A percentile compares a stretch with the other conserved stretches of the same genome.
Conservation (phyloP, 2,888 invertebrate species). For the Ochropacha duplaris region DNA sequence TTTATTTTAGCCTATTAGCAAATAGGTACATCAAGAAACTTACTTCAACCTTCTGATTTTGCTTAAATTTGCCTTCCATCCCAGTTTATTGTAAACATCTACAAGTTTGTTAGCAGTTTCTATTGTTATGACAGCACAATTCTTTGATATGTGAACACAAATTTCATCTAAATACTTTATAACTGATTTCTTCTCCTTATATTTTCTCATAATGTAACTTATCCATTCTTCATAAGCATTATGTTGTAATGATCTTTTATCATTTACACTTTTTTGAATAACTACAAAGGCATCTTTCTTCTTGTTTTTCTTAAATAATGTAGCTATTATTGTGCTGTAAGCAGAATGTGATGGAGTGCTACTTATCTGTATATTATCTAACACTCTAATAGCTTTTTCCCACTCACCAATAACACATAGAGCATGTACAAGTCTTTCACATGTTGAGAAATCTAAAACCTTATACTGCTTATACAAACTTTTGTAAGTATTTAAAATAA, state of each 20-base stretch:
- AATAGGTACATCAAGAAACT: constrained; percentile 17
- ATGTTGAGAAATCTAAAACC: constrained; percentile 83
- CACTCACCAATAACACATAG: constrained; percentile 86
- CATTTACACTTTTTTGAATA: constrained; percentile 79
- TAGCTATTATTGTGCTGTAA: constrained; percentile 79
- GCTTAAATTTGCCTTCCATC: constrained; percentile 58
- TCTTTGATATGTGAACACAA: constrained; percentile 77
- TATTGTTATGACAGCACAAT: constrained; percentile 60
- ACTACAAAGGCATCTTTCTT: constrained; percentile 83
- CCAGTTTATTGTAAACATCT: constrained; percentile 48
- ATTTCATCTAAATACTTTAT: constrained; percentile 80
- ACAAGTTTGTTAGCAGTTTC: constrained; percentile 51
- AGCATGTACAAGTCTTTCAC: constrained; percentile 84
- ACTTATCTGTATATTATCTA: constrained; percentile 82
- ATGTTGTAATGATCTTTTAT: constrained; percentile 66
- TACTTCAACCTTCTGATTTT: constrained; percentile 59
- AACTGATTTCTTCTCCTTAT: constrained; percentile 56
- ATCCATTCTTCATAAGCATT: constrained; percentile 81
- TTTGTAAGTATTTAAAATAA: constrained; percentile 79
- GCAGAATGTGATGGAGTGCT: constrained; percentile 67
- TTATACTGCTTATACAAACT: constrained; percentile 78
- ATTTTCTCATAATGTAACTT: constrained; percentile 65
- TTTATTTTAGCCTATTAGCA: background rate
- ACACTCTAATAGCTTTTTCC: constrained; percentile 83
- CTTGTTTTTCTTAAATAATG: constrained; percentile 84